A percentile compares a stretch with the other conserved stretches of the same genome.
phyloP scores from a whole-genome alignment of 2,113 vertebrate genomes.

The Heterocephalus glaber region DNA sequence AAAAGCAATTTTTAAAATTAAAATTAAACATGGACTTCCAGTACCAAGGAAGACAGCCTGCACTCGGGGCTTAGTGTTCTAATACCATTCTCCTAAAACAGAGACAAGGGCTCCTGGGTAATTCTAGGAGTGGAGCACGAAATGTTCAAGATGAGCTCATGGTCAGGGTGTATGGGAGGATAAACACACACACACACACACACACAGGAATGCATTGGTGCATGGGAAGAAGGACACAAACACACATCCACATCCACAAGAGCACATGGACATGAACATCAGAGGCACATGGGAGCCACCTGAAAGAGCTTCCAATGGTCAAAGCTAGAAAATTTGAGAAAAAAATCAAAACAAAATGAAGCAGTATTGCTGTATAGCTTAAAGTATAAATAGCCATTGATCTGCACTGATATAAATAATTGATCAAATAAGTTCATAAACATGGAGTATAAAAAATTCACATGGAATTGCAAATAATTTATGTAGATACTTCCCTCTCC shows the following conservation, averaged over 20 bases:
- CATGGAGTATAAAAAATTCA: background rate
- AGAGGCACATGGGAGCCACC: background rate
- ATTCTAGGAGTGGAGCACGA: background rate
- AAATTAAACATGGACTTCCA: background rate
- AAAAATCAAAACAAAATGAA: background rate
- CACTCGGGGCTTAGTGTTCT: background rate
- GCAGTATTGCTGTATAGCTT: background rate
- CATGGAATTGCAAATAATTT: background rate
- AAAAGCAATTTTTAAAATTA: background rate
- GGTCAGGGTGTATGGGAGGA: no score
- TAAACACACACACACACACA: background rate
- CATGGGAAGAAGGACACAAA: fast-evolving
- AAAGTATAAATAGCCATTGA: background rate
- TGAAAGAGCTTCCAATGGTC: background rate
- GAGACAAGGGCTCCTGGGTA: background rate
- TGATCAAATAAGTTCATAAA: background rate
- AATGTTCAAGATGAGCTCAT: background rate
- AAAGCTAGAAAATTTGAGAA: background rate
- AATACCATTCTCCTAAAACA: background rate
- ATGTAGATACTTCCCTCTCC: background rate
- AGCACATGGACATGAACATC: background rate
- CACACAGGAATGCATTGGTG: background rate
- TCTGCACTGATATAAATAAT: background rate
- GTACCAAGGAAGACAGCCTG: background rate
- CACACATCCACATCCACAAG: background rate